Conservation (phyloP, 2,797 vertebrate species). For the Siniperca undulata region DNA sequence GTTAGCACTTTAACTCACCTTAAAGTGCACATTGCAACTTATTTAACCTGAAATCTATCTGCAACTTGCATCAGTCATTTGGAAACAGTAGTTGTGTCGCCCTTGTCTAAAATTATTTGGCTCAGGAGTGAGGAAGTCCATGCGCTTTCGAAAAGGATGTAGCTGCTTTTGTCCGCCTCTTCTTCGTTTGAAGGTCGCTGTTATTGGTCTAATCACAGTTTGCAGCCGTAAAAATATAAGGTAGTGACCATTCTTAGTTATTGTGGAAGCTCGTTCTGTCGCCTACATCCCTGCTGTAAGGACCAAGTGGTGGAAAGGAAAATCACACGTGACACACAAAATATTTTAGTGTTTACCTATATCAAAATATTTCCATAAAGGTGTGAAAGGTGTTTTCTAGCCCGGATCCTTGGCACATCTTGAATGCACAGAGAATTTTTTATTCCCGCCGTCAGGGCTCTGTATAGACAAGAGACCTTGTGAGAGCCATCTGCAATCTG, state of each 20-base stretch:
- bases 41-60: not conserved
- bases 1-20: not conserved
- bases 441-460: conserved; percentile 41
- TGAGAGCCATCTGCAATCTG: conserved; percentile 74
- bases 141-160: conserved; percentile 1
- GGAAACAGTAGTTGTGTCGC: not conserved
- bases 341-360: conserved; percentile 18
- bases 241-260: not conserved
- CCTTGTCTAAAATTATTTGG: not conserved
- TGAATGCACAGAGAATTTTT: conserved; percentile 55
- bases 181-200: conserved; percentile 4
- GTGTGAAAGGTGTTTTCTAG: conserved; percentile 34
- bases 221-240: not conserved
- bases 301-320: not conserved
- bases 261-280: not conserved
- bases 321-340: not conserved
- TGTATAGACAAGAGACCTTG: conserved; percentile 75
- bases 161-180: conserved; percentile 4
- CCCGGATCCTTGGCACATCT: conserved; percentile 43
- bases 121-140: not conserved
- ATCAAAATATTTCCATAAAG: conserved; percentile 54
- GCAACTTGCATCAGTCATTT: not conserved
- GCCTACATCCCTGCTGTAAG: not conserved
- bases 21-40: not conserved
- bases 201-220: conserved; percentile 8